Base-by-base conservation (phyloP, 2,888 invertebrate genomes). In the Cephus runcator region DNA sequence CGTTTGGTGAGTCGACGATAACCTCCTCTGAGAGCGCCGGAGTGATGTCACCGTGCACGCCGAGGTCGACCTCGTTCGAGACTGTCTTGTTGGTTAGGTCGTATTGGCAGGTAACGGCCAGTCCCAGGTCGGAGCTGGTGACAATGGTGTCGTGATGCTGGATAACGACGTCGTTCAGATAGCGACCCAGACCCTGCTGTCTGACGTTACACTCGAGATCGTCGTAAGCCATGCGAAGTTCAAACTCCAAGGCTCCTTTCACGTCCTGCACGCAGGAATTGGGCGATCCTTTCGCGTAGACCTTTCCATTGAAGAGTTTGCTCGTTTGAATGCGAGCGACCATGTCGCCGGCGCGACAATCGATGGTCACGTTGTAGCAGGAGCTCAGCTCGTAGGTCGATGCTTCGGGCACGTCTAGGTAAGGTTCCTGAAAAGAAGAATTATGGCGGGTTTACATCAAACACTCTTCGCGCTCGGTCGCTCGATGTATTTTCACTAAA, bases 111-210 rank as follows among this genome's bases (percentile, higher is more conserved):
- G 97, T 97, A 80, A 98, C 97, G 74, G 97, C 97, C 77, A 98
- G 93, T 69, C 98, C 98, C 87, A 98, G 94, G 94, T 98, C 98
- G 75, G 97, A 97, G 82, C 97, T 97, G 83, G 98, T 98, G 82
- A 98, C 97, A 87, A 98, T 98, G 89, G 97, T 97, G 90, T 98
- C 98, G 93, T 98, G 98, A 92, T 98, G 98, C 91, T 98, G 98
- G 88, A 98, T 97, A 78, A 98, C 96, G 81, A 97, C 97, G 92
- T 98, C 98, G 92, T 97, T 98, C 89, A 97, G 94, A 90, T 96
- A 97, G 88, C 96, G 94, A 83, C 97, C 97, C 81, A 96, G 94
- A 79, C 97, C 96, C 89, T 97, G 97, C 90, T 97, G 97, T 87
- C 96, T 95, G 75, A 98, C 97, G 92, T 97, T 97, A 92, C 98